Evolutionary conservation across 2,888 invertebrate species (phyloP).

Genomic region (Machimus atricapillus): DNA sequence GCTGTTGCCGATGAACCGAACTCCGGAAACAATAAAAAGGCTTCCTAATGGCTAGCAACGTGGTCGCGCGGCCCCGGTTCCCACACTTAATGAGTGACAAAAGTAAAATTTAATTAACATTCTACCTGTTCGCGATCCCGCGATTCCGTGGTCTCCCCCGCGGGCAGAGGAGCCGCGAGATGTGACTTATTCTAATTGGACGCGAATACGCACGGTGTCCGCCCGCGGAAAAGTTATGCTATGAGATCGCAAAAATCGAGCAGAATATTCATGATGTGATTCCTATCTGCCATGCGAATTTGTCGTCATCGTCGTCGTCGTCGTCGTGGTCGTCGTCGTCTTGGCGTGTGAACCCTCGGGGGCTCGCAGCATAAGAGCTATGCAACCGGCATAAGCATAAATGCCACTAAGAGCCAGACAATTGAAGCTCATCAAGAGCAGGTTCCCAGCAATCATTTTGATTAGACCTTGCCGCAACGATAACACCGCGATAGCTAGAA

Average conservation of each 20-base stretch:
- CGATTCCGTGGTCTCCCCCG: not conserved
- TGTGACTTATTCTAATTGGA: not conserved
- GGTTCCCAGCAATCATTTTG: not conserved
- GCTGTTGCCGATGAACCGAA: not conserved
- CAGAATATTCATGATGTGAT: slow-evolving; percentile 16
- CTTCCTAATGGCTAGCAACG: not conserved
- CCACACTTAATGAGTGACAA: slow-evolving; percentile 24
- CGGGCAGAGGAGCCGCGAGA: not conserved
- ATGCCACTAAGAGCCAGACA: not conserved
- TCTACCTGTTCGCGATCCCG: not conserved
- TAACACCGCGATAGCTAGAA: not conserved
- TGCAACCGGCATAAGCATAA: not conserved
- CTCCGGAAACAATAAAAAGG: slow-evolving; percentile 14
- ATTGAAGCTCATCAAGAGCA: not conserved
- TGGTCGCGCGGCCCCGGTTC: not conserved
- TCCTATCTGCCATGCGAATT: slow-evolving; percentile 5
- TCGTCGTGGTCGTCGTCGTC: not conserved
- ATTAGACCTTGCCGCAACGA: not conserved
- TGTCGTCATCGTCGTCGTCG: not conserved
- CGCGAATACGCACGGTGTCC: not conserved
- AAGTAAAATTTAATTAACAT: slow-evolving; percentile 20
- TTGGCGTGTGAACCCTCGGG: not conserved
- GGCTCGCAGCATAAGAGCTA: not conserved
- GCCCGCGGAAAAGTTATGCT: not conserved
- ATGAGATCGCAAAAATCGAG: not conserved